Percentiles rank a stretch among this genome's conserved stretches.
These are phyloP conservation scores for Sciurus niger DNA, from an alignment of 2,113 vertebrate species.

Conservation along the genomic window DNA sequence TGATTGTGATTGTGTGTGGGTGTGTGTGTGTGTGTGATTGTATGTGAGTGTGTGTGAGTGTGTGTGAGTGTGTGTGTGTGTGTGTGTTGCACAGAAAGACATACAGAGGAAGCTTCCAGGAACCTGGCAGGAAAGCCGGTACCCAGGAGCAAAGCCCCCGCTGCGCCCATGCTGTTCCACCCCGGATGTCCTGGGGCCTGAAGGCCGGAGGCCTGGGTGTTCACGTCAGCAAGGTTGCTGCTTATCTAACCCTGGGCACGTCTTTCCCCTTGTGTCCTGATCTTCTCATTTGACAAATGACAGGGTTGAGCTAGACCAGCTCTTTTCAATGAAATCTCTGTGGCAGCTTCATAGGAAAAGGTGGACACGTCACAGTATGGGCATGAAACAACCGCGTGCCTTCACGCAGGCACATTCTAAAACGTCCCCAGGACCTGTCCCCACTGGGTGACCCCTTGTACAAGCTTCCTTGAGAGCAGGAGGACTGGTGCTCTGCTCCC, in stretches of 20 bases:
- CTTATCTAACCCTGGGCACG: background rate
- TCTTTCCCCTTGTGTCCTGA: background rate
- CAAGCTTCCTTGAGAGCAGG: background rate
- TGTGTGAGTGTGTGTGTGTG: too few relatives aligned
- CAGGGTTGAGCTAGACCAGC: background rate
- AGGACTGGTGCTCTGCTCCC: background rate
- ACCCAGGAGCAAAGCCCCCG: background rate
- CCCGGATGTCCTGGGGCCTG: background rate
- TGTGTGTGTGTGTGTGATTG: too few relatives aligned
- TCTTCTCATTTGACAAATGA: background rate
- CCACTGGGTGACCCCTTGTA: too few relatives aligned
- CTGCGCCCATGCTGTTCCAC: too few relatives aligned
- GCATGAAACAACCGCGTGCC: background rate
- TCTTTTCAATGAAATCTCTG: background rate
- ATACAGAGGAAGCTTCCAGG: background rate
- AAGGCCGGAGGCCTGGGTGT: background rate
- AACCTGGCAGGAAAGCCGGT: background rate
- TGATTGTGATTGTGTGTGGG: too few relatives aligned
- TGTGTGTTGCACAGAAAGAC: background rate
- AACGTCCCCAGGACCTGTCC: background rate
- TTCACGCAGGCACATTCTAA: background rate
- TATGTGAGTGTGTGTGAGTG: background rate
- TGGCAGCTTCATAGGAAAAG: background rate
- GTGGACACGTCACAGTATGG: background rate
- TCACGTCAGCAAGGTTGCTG: too few relatives aligned